Conservation (phyloP, 2,888 invertebrate genomes). For the Hirtodrosophila trivittata region DNA sequence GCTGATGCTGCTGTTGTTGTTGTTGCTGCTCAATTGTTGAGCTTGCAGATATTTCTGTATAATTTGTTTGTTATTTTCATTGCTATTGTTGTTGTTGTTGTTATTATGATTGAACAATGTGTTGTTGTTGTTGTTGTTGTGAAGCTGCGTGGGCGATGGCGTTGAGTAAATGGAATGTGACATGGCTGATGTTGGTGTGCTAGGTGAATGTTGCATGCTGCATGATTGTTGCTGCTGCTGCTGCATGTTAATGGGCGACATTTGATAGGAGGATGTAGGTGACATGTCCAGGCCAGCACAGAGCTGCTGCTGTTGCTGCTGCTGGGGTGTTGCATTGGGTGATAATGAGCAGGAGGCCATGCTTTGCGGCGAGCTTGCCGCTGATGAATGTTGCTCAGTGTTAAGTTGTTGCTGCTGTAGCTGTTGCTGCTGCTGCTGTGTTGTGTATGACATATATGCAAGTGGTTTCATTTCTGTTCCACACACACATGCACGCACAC, state of each 20-base stretch:
- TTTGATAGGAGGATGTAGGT: conserved; percentile 67
- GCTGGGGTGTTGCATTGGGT: conserved; percentile 54
- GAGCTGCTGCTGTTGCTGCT: conserved; percentile 62
- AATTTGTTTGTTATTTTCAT: conserved; percentile 76
- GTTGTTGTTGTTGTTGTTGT: conserved; percentile 62
- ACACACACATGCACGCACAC: conserved; percentile 8
- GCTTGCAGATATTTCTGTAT: conserved; percentile 82
- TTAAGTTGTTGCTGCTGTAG: conserved; percentile 55
- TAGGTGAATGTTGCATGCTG: conserved; percentile 73
- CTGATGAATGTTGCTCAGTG: conserved; percentile 61
- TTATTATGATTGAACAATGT: conserved; percentile 63
- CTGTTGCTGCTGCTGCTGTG: conserved; percentile 61
- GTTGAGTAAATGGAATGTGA: conserved; percentile 74
- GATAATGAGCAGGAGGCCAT: conserved; percentile 69
- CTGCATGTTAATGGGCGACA: conserved; percentile 76
- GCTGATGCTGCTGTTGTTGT: conserved; percentile 60
- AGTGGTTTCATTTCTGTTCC: conserved; percentile 63
- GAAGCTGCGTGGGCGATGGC: conserved; percentile 77
- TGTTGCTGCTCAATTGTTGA: conserved; percentile 69
- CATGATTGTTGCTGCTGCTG: conserved; percentile 61
- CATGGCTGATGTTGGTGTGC: conserved; percentile 57
- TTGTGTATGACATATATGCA: conserved; percentile 69
- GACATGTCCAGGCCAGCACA: conserved; percentile 72
- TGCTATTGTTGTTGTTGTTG: conserved; percentile 62
- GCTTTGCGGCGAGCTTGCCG: conserved; percentile 67